Percentiles rank a stretch among this genome's conserved stretches.
phyloP scores from a whole-genome alignment of 2,113 vertebrate genomes.

The Lynx canadensis region DNA sequence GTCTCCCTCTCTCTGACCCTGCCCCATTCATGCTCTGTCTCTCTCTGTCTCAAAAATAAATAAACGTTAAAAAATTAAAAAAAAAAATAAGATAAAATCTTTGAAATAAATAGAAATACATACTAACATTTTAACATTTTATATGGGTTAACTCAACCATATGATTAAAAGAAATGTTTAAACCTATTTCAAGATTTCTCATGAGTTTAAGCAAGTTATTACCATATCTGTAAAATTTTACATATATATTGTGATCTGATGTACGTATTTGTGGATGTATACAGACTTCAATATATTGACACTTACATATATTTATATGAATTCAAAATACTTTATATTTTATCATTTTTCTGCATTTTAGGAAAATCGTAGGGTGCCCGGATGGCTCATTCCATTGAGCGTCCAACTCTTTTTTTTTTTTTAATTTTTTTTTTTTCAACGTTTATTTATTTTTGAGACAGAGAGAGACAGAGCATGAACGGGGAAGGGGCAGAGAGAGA shows the following conservation, averaged over 20 bases:
- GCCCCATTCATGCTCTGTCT: too few relatives aligned
- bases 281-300: not conserved
- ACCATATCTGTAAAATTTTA: not conserved
- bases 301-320: not conserved
- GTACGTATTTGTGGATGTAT: not conserved
- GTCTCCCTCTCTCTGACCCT: too few relatives aligned
- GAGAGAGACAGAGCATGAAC: too few relatives aligned
- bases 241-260: not conserved
- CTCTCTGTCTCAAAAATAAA: too few relatives aligned
- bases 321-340: not conserved
- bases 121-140: not conserved
- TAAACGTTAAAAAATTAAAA: not conserved
- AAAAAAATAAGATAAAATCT: not conserved
- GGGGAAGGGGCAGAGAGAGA: too few relatives aligned
- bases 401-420: too few relatives aligned
- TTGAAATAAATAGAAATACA: not conserved
- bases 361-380: not conserved
- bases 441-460: too few relatives aligned
- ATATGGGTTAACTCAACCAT: not conserved
- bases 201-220: not conserved
- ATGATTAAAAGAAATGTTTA: slow-evolving; percentile 38
- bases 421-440: too few relatives aligned
- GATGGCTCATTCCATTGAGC: too few relatives aligned
- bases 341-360: not conserved
- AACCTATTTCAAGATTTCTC: not conserved